Conservation (phyloP, 2,888 invertebrate species). For the Rhabditoides inermis region DNA sequence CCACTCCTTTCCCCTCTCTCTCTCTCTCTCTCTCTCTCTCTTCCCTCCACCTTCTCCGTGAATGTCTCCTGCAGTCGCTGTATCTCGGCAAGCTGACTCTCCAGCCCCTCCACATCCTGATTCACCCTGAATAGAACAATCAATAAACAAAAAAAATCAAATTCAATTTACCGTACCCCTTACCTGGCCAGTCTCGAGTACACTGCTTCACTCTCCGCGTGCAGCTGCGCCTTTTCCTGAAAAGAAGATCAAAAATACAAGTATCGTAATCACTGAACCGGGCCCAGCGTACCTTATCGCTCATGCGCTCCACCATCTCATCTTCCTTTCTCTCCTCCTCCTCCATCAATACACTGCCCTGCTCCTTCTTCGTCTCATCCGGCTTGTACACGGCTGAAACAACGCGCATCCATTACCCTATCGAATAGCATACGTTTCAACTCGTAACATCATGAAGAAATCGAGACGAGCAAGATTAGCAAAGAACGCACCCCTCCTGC, state of each 20-base stretch:
- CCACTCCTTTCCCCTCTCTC: no score
- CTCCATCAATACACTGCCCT: slow-evolving; percentile 8
- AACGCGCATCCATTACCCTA: no score
- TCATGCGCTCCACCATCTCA: background rate
- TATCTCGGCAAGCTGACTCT: slow-evolving; percentile 80
- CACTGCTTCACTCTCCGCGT: slow-evolving; percentile 10
- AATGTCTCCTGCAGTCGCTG: slow-evolving; percentile 89
- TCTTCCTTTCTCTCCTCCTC: slow-evolving; percentile 1
- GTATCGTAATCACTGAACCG: background rate
- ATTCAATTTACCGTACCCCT: background rate
- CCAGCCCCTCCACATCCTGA: slow-evolving; percentile 49
- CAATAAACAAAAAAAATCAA: no score
- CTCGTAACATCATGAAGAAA: no score
- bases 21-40: no score
- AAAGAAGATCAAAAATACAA: background rate
- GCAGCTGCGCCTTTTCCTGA: slow-evolving; percentile 8
- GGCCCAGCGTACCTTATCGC: background rate
- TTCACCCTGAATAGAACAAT: slow-evolving; percentile 1
- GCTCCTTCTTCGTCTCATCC: slow-evolving; percentile 5
- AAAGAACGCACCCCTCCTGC: no score
- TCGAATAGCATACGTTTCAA: no score
- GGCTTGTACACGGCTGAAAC: background rate
- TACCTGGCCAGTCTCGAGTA: slow-evolving; percentile 9
- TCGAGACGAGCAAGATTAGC: no score
- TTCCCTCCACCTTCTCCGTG: slow-evolving; percentile 71